Percentiles rank a stretch among this genome's conserved stretches.
Evolutionary conservation across 2,797 vertebrate species (phyloP).

Genomic region (Schizothorax lantsangensis): DNA sequence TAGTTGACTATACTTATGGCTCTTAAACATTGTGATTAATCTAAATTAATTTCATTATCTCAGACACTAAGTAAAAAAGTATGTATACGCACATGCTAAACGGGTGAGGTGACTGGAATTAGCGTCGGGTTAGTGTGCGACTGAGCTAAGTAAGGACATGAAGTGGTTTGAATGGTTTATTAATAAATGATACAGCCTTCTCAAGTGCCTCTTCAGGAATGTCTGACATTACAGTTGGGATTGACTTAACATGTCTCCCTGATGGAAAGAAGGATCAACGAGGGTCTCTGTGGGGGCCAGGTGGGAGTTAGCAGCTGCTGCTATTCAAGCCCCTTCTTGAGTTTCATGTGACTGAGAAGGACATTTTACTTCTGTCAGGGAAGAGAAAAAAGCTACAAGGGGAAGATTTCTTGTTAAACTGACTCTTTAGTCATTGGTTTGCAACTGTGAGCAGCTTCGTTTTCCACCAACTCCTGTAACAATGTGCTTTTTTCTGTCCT

Average conservation of each 20-base stretch:
- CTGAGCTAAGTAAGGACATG: slow-evolving; percentile 35
- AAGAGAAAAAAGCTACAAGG: not conserved
- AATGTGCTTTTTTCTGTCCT: not conserved
- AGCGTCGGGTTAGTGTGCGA: not conserved
- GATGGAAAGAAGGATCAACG: slow-evolving; percentile 61
- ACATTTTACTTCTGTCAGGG: not conserved
- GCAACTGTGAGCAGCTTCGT: not conserved
- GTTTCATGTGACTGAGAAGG: slow-evolving; percentile 66
- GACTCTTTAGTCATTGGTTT: not conserved
- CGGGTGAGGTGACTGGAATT: not conserved
- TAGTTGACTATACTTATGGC: not conserved
- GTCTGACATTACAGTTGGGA: slow-evolving; percentile 63
- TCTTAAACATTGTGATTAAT: not conserved
- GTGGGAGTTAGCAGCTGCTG: slow-evolving; percentile 56
- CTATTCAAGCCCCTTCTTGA: slow-evolving; percentile 68
- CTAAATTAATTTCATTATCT: not conserved
- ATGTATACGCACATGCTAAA: not conserved
- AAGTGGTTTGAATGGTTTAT: slow-evolving; percentile 25
- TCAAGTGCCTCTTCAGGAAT: slow-evolving; percentile 61
- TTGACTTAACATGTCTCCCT: slow-evolving; percentile 60
- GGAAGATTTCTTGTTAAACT: not conserved
- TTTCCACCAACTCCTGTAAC: not conserved
- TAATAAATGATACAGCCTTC: slow-evolving; percentile 63
- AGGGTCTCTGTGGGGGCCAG: slow-evolving; percentile 46
- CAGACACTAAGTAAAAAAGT: not conserved